A percentile compares a stretch with the other conserved stretches of the same genome.
Conservation (phyloP, 2,113 vertebrate species). For the Jaculus jaculus region DNA sequence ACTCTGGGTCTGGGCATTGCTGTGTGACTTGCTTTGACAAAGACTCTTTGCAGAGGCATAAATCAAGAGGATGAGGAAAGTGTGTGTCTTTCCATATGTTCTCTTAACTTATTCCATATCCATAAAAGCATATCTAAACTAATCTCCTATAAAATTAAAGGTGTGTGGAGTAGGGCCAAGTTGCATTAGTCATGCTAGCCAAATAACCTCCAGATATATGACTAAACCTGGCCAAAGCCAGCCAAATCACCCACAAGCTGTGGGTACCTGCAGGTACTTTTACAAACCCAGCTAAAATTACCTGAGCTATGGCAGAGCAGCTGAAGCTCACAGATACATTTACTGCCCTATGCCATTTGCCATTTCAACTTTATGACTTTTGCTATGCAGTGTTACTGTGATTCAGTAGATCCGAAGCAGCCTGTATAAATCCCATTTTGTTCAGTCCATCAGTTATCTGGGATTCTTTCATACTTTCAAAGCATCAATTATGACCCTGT, state of each 20-base stretch:
- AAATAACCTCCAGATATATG: background rate
- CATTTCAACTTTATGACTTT: slow-evolving; percentile 37
- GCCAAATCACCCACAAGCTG: background rate
- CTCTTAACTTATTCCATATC: background rate
- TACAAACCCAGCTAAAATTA: background rate
- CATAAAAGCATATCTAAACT: background rate
- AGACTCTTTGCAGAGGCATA: background rate
- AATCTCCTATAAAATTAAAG: background rate
- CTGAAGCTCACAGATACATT: slow-evolving; percentile 27
- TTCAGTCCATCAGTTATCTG: background rate
- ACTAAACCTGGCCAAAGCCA: background rate
- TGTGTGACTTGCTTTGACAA: background rate
- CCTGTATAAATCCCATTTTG: background rate
- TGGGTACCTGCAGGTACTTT: background rate
- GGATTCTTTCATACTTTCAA: slow-evolving; percentile 20
- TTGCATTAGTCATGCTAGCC: background rate
- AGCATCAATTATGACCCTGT: background rate
- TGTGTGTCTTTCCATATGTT: background rate
- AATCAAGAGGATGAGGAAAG: background rate
- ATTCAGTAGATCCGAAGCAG: background rate
- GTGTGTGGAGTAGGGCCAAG: background rate
- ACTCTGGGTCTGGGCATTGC: background rate
- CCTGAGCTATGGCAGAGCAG: background rate
- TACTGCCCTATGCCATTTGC: background rate
- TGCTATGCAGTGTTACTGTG: slow-evolving; percentile 5